Evolutionary conservation across 2,113 vertebrate genomes (phyloP), one percentile per base, ranked within the genome.

Genomic region (Phocoena phocoena): DNA sequence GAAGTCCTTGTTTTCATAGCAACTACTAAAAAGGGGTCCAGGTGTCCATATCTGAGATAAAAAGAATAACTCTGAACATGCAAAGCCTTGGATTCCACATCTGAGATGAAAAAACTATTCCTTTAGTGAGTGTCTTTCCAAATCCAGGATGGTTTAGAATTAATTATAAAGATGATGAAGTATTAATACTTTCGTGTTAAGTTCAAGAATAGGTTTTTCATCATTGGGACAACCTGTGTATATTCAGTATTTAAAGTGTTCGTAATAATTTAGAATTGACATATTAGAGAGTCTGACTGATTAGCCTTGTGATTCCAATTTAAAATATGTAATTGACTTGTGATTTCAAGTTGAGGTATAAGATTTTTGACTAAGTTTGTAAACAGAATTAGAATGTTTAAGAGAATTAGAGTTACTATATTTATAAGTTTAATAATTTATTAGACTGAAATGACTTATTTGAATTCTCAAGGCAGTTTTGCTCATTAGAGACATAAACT

Each of bases 191-290:
- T 96, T 81, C 88, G 70, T 96, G 93, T 97, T 93, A 96, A 96
- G 87, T 97, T 98, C 92, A 96, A 73, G 81, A 96, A 91, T 58
- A 96, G 53, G 60, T 85, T 83, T 96, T 96, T 97, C 97, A 97
- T 97, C 87, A 58, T 83, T 87, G 80, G 47, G 83, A 88, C 38
- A 96, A 93, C 90, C 77, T 93, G 92, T 93, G 58, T 95, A 95
- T 92, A 95, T 93, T 96, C 89, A 77, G 44, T 84, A 83, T 94
- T 91, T 95, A 96, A 97, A 95, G 83, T 96, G 83, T 95, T 97
- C 80, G 38, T 84, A 95, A 85, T 96, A 86, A 95, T 68, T 92
- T 93, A 87, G 60, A 95, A 88, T 71, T 90, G 93, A n/a, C 58
- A 44, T 83, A 63, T 80, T 81, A 95, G 74, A 91, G 47, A 93